Conservation (phyloP, 2,797 vertebrate genomes). For the Premnoplex brunnescens region DNA sequence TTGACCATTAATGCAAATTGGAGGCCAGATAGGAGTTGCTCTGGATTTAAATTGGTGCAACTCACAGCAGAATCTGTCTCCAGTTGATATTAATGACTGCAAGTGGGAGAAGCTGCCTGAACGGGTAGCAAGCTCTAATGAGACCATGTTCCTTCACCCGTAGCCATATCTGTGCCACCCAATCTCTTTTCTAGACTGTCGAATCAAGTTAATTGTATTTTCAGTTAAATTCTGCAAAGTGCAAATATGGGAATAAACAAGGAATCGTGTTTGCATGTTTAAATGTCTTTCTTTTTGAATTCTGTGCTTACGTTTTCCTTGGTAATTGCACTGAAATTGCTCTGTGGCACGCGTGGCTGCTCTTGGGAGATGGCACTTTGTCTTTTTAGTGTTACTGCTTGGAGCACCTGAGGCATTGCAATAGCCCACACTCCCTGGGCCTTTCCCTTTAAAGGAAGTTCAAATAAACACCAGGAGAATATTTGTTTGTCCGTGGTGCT, state of each 20-base stretch:
- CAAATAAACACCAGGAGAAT: background rate
- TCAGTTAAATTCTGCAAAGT: background rate
- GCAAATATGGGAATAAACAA: background rate
- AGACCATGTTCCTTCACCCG: slow-evolving; percentile 41
- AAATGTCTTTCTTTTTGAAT: background rate
- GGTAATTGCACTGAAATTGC: background rate
- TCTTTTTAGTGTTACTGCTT: background rate
- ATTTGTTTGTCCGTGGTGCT: background rate
- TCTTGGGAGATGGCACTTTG: background rate
- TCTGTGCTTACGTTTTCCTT: background rate
- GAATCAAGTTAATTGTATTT: slow-evolving; percentile 18
- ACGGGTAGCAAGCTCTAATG: slow-evolving; percentile 19
- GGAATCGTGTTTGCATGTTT: background rate
- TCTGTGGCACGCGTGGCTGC: background rate
- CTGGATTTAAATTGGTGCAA: slow-evolving; percentile 58
- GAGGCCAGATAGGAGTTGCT: slow-evolving; percentile 13
- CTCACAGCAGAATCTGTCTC: slow-evolving; percentile 49
- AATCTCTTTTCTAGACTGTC: background rate
- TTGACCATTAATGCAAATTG: slow-evolving; percentile 53
- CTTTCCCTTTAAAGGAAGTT: background rate
- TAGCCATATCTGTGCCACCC: slow-evolving; percentile 10
- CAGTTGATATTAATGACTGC: slow-evolving; percentile 18
- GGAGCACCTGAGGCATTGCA: background rate
- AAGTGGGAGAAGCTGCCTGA: slow-evolving; percentile 11
- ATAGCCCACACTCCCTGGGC: background rate